Base-by-base conservation (phyloP, 2,797 vertebrate species). In the Xyrichtys novacula region DNA sequence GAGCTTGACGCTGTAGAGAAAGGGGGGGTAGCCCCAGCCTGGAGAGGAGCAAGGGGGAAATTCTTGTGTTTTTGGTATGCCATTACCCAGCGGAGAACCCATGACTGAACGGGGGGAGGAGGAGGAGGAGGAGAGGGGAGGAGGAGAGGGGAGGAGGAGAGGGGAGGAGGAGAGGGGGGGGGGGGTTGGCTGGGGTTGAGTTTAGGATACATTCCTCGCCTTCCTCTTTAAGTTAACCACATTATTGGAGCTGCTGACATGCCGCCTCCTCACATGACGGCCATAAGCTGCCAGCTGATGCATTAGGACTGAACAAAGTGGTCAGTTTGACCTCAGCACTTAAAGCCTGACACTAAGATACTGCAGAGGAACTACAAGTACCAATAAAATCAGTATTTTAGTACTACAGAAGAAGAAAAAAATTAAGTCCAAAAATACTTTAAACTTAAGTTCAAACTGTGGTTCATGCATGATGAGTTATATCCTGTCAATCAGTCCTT, bases 41-140 rank as follows among this genome's bases (percentile, higher is more conserved):
- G 83, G 78, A 80, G 85, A 83, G 70, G 57, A 78, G 80, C 65
- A 80, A 76, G 83, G 85, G 86, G 83, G 80, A 76, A 80, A 89
- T 91, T 91, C 87, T 88, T 91, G 83, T 90, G 88, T 91, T 78
- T 87, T 89, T 89, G 87, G 88, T 88, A 91, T 89, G 91, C 60
- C 65, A 88, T 87, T 83, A 90, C 84, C 85, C 84, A 82, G 87
- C 20, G 62, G 82, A 90, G 88, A 90, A 90, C 87, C 89, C 91
- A 87, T 91, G 88, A 90, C 89, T 88, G 88, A 77, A 83, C 56
- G 71, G 75, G 87, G 80, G 71, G 74, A 59, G 76, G 59, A 65
- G 62, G 47, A 48, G 52, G 43, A 31, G 58, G 32, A 63, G 59
- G 71, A 66, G 69, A 0, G 34, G 4, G 1, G 40, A 20, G 40